Percentiles rank a stretch among this genome's conserved stretches.
Conservation (phyloP, 1,140 invertebrate genomes). For the Drosophila sturtevanti region DNA sequence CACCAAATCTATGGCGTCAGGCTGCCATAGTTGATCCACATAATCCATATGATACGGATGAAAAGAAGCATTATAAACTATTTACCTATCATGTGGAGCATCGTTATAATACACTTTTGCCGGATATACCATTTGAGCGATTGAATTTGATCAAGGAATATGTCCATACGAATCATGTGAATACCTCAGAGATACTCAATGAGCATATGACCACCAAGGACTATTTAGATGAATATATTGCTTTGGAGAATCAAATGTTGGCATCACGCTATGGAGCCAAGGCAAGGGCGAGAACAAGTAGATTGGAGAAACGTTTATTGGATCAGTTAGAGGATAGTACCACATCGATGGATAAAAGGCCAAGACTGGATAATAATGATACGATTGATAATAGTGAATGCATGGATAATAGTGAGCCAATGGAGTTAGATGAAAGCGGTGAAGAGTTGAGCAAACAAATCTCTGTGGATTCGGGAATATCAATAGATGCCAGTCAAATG, state of each 20-base stretch:
- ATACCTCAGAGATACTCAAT: constrained; percentile 38
- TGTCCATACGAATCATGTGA: constrained; percentile 56
- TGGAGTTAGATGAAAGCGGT: neutral
- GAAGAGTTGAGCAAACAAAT: constrained; percentile 12
- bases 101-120: constrained; percentile 73
- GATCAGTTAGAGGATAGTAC: neutral
- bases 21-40: constrained; percentile 63
- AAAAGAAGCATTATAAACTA: constrained; percentile 77
- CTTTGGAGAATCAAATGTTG: constrained; percentile 70
- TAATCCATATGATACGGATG: constrained; percentile 68
- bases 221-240: constrained; percentile 65
- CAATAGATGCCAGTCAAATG: neutral
- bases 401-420: neutral
- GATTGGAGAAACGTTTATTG: constrained; percentile 20
- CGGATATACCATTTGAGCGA: constrained; percentile 73
- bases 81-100: constrained; percentile 76
- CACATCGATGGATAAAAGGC: constrained; percentile 2
- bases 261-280: constrained; percentile 60
- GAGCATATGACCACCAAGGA: constrained; percentile 55
- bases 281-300: constrained; percentile 7
- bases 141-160: constrained; percentile 76
- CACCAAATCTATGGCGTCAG: constrained; percentile 61
- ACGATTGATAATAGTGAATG: neutral
- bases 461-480: constrained; percentile 38
- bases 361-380: neutral